phyloP scores from a whole-genome alignment of 2,797 vertebrate species.

The Taenioides sp. region DNA sequence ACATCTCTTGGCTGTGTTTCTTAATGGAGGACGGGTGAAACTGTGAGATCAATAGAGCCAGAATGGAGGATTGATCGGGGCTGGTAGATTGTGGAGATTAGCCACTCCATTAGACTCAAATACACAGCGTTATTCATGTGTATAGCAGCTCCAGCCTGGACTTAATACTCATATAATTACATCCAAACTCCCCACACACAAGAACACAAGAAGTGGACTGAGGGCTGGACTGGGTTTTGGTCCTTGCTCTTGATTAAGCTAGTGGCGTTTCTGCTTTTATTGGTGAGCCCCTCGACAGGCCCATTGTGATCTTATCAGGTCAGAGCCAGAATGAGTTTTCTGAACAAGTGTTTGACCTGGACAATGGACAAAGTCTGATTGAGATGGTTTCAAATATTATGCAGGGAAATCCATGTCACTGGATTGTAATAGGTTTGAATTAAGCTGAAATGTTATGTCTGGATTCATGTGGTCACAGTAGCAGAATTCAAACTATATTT shows the following conservation, averaged over 20 bases:
- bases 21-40: constrained; percentile 55
- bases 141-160: constrained; percentile 66
- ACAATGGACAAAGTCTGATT: constrained; percentile 34
- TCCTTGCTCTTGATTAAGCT: constrained; percentile 24
- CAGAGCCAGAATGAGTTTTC: constrained; percentile 27
- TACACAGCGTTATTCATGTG: constrained; percentile 74
- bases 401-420: constrained; percentile 46
- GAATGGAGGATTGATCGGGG: constrained; percentile 74
- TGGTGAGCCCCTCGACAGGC: constrained; percentile 1
- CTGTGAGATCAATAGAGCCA: constrained; percentile 75
- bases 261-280: constrained; percentile 19
- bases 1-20: constrained; percentile 71
- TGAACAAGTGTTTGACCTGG: constrained; percentile 15
- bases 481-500: not conserved
- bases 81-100: constrained; percentile 78
- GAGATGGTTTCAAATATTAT: constrained; percentile 20
- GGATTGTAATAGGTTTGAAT: not conserved
- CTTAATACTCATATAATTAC: constrained; percentile 71
- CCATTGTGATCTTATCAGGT: constrained; percentile 26
- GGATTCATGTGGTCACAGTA: not conserved
- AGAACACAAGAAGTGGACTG: constrained; percentile 43
- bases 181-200: constrained; percentile 61
- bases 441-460: not conserved
- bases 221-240: constrained; percentile 52
- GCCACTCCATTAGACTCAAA: constrained; percentile 72